Percentiles rank a stretch among this genome's conserved stretches.
Evolutionary conservation across 2,797 vertebrate species (phyloP).

Genomic region (Serranus cabrilla): DNA sequence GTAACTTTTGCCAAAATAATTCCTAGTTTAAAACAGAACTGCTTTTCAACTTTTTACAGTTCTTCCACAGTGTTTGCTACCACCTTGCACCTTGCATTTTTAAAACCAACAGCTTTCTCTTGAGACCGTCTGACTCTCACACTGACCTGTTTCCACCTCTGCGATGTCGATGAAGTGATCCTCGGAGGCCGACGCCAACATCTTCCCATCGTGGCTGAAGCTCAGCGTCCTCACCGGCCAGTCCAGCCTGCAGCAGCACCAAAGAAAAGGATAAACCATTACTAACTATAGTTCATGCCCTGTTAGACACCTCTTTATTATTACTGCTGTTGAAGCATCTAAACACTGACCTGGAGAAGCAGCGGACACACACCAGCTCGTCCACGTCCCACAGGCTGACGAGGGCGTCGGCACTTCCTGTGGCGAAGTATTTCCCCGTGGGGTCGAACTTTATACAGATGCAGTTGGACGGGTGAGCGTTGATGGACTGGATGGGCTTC

Average conservation of each 20-base stretch:
- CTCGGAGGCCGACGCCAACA: constrained; percentile 96
- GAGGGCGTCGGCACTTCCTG: constrained; percentile 95
- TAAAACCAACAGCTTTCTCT: too few relatives aligned
- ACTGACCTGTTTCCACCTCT: constrained; percentile 95
- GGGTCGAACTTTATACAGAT: constrained; percentile 99
- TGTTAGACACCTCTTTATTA: too few relatives aligned
- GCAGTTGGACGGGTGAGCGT: constrained; percentile 98
- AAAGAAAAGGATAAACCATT: too few relatives aligned
- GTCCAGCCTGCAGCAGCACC: constrained; percentile 87
- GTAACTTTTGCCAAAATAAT: too few relatives aligned
- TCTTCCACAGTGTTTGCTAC: too few relatives aligned
- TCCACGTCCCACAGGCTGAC: constrained; percentile 98
- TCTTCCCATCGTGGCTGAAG: constrained; percentile 98
- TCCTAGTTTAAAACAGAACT: too few relatives aligned
- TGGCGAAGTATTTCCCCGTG: constrained; percentile 97
- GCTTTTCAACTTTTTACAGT: too few relatives aligned
- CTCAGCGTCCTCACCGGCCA: constrained; percentile 98
- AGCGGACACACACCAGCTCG: constrained; percentile 96
- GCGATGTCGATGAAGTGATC: constrained; percentile 99
- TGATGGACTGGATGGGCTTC: constrained; percentile 98
- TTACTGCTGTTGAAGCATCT: background rate
- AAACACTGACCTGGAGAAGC: constrained; percentile 94
- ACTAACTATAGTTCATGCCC: too few relatives aligned
- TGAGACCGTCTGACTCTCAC: background rate
- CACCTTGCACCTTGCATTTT: too few relatives aligned